phyloP scores from a whole-genome alignment of 35 echinoderm and acorn worm genomes.

The Heliocidaris tuberculata region DNA sequence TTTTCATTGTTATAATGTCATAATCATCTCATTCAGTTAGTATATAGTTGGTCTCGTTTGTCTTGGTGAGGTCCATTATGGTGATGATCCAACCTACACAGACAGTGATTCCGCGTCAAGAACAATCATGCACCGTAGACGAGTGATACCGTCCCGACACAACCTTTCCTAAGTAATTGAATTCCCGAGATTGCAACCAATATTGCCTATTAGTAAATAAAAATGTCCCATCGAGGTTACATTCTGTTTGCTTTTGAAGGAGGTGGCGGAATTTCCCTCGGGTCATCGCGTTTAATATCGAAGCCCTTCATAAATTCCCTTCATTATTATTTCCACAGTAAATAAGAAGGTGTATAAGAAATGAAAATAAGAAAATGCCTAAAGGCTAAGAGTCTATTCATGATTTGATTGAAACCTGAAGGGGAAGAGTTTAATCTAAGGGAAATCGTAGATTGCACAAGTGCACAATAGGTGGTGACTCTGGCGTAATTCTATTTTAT shows the following conservation, averaged over 20 bases:
- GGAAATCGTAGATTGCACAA: neutral
- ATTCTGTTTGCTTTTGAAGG: neutral
- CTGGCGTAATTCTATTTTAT: no score
- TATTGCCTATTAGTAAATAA: neutral
- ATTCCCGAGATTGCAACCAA: neutral
- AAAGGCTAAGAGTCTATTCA: neutral
- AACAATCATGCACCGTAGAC: neutral
- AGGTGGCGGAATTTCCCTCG: neutral
- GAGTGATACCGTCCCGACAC: neutral
- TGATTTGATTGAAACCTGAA: neutral
- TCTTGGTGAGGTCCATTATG: no score
- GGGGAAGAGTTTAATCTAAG: neutral
- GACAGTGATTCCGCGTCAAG: neutral
- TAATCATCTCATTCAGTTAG: no score
- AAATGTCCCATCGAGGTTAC: neutral
- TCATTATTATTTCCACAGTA: neutral
- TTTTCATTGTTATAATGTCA: no score
- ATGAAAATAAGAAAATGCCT: neutral
- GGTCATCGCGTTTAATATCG: neutral
- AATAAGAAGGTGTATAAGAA: neutral
- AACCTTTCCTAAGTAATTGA: neutral
- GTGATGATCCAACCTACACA: neutral
- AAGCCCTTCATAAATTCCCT: neutral
- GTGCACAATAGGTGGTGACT: neutral
- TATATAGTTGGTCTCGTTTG: no score